Conservation (phyloP, 2,888 invertebrate species). For the Epirrhoe tristata region DNA sequence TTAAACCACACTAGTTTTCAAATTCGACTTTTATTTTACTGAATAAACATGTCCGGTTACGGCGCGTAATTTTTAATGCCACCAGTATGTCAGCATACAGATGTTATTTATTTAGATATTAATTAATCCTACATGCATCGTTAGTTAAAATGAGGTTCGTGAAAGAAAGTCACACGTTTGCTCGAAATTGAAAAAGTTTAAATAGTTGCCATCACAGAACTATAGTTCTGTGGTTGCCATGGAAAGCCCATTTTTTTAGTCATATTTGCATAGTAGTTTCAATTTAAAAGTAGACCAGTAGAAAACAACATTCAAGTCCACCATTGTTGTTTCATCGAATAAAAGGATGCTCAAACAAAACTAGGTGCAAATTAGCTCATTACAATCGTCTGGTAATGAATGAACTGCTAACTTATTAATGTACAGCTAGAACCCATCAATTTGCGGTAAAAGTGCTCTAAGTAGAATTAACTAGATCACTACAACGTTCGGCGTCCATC, state of each 20-base stretch:
- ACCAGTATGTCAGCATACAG: neutral
- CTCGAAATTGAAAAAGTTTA: neutral
- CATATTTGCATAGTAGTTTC: too few relatives aligned
- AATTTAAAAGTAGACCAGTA: too few relatives aligned
- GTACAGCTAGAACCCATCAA: conserved; percentile 8
- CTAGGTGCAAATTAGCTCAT: neutral
- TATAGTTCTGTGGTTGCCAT: too few relatives aligned
- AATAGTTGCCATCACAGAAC: too few relatives aligned
- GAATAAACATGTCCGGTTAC: neutral
- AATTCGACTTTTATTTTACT: neutral
- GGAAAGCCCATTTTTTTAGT: too few relatives aligned
- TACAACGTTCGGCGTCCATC: conserved; percentile 11
- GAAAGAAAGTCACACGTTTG: neutral
- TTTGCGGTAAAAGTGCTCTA: conserved; percentile 13
- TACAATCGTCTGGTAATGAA: conserved; percentile 4
- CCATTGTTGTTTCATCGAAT: too few relatives aligned
- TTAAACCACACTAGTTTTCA: neutral
- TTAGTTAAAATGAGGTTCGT: neutral
- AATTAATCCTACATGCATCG: neutral
- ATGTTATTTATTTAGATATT: neutral
- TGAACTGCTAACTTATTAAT: conserved; percentile 8
- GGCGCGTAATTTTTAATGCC: neutral
- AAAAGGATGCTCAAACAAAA: too few relatives aligned
- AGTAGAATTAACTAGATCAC: conserved; percentile 25
- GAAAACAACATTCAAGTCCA: too few relatives aligned